phyloP scores from a whole-genome alignment of 35 echinoderm and acorn worm genomes.

The Amphiura filiformis region DNA sequence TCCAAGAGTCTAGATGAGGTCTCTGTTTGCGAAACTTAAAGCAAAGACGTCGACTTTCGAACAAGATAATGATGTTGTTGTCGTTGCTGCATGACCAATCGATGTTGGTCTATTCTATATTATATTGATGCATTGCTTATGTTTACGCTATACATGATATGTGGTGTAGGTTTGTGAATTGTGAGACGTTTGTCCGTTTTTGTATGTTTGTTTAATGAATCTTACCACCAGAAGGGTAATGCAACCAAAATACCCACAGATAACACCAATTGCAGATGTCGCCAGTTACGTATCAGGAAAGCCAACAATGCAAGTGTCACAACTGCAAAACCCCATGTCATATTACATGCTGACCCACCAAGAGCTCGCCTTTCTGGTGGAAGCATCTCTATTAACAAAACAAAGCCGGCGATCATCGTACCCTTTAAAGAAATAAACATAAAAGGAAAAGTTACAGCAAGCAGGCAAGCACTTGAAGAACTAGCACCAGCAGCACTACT shows the following conservation, averaged over 20 bases:
- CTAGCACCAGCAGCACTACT: too few species aligned
- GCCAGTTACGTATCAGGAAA: conserved; percentile 8
- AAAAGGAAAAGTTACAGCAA: background rate
- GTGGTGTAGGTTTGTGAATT: too few species aligned
- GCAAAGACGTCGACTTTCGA: too few species aligned
- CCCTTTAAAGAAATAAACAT: conserved; percentile 10
- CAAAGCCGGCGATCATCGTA: background rate
- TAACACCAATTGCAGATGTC: conserved; percentile 20
- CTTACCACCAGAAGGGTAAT: conserved; percentile 7
- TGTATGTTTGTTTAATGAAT: background rate
- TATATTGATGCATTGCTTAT: too few species aligned
- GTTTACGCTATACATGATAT: too few species aligned
- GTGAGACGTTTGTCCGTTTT: background rate
- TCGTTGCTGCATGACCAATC: too few species aligned
- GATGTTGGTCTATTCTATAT: too few species aligned
- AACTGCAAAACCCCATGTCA: background rate
- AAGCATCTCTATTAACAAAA: conserved; percentile 30
- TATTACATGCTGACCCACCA: background rate
- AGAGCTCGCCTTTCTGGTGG: conserved; percentile 14
- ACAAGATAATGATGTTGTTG: too few species aligned
- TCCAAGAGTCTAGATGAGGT: too few species aligned
- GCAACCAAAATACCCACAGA: conserved; percentile 14
- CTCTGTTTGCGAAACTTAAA: too few species aligned
- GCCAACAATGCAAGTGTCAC: background rate
- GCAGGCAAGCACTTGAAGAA: too few species aligned